Base-by-base conservation (phyloP, 2,888 invertebrate genomes). In the Drosophila cracens region DNA sequence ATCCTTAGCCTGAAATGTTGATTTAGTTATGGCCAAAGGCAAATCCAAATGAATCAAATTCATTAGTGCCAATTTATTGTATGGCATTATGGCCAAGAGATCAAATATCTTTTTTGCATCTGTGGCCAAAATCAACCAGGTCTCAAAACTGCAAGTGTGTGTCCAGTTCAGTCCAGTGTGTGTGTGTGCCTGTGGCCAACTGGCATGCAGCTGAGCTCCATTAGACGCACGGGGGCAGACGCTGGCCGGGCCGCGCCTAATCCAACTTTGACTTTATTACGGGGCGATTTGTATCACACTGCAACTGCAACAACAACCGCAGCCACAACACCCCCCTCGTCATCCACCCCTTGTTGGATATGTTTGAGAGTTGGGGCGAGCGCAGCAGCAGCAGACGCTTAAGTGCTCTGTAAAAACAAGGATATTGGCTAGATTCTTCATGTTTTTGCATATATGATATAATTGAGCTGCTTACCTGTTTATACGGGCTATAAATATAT, bases 181-280 rank as follows among this genome's bases (percentile, higher is more conserved):
- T 25, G 46, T 25, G 11, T 25, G 2, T 16, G 13, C 46, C 58
- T 66, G 58, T 76, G 76, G 40, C 58, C 79, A 65, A 64, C 46
- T 67, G 69, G 69, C 60, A 43, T 65, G 57, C 80, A 74, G 78
- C 78, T 79, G 79, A 83, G 81, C 70, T 61, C 38, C 38, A 63
- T 31, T 58, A 57, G 56, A 25, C 13, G 4, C n/a, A 52, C 13
- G 4, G 29, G 33, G 54, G 29, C 59, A 48, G 76, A 65, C 68
- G 68, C 58, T 63, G 70, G 52, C 13, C 33, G 70, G 63, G 75
- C 79, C 74, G 83, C 81, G 83, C 85, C 83, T 83, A 87, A 85
- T 87, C 79, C 84, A 87, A 84, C 87, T 84, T 84, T 79, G 83
- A 84, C 87, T 84, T 84, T 84, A 87, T 84, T 87, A 84, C 87